Percentiles rank a stretch among this genome's conserved stretches.
Conservation (phyloP, 2,888 invertebrate species). For the Arenicola marina region DNA sequence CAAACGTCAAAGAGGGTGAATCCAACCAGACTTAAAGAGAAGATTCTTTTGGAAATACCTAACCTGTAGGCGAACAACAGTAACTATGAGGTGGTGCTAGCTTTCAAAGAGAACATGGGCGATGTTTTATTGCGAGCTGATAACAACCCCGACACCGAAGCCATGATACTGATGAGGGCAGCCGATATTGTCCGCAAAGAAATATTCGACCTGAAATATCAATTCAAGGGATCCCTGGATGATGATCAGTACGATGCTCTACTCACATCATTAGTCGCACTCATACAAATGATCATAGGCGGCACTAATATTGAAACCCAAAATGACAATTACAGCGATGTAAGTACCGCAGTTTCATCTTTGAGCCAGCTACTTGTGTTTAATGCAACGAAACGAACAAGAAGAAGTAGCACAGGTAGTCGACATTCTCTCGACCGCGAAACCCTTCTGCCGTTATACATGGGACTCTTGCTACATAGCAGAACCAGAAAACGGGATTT, state of each 20-base stretch:
- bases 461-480: background rate
- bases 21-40: too few species aligned
- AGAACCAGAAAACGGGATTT: background rate
- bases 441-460: background rate
- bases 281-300: background rate
- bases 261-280: background rate
- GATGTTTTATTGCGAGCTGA: background rate
- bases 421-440: background rate
- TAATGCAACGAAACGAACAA: background rate
- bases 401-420: background rate
- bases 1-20: too few species aligned
- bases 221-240: constrained; percentile 2
- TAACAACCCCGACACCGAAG: background rate
- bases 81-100: too few species aligned
- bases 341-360: background rate
- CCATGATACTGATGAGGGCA: background rate
- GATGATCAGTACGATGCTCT: constrained; percentile 1
- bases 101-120: too few species aligned
- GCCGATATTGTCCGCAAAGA: background rate
- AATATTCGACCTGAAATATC: background rate
- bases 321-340: background rate
- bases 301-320: constrained; percentile 1
- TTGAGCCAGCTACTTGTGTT: background rate
- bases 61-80: too few species aligned
- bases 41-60: too few species aligned